Percentiles rank a stretch among this genome's conserved stretches.
Evolutionary conservation across 2,113 vertebrate genomes (phyloP).

Genomic region (Lasiurus borealis): DNA sequence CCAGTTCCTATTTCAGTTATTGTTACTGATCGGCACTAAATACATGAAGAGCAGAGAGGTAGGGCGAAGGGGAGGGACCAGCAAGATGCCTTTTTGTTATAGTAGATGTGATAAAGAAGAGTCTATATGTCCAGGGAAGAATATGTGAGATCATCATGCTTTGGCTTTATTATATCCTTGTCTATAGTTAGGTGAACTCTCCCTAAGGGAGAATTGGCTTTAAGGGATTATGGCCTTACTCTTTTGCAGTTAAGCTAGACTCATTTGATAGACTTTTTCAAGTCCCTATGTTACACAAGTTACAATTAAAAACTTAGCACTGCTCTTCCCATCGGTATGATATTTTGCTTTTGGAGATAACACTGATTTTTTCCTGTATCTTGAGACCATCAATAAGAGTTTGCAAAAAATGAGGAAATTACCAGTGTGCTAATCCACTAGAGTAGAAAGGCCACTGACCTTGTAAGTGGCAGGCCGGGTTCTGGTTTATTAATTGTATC

Average conservation of each 20-base stretch:
- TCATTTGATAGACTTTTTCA: slow-evolving; percentile 34
- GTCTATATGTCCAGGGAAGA: background rate
- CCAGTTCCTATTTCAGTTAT: background rate
- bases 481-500: background rate
- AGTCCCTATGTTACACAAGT: background rate
- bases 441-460: background rate
- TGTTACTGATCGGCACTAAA: background rate
- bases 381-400: background rate
- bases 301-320: background rate
- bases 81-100: background rate
- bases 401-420: background rate
- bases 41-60: background rate
- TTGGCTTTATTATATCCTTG: background rate
- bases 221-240: background rate
- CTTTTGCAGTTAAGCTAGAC: background rate
- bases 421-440: background rate
- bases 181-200: background rate
- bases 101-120: background rate
- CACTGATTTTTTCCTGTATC: background rate
- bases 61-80: background rate
- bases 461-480: background rate
- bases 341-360: background rate
- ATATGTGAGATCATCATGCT: background rate
- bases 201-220: background rate
- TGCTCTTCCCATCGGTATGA: background rate